Percentiles rank a stretch among this genome's conserved stretches.
Evolutionary conservation across 92 coral and sea anemone genomes (phyloP).

Genomic region (Paramuricea clavata): DNA sequence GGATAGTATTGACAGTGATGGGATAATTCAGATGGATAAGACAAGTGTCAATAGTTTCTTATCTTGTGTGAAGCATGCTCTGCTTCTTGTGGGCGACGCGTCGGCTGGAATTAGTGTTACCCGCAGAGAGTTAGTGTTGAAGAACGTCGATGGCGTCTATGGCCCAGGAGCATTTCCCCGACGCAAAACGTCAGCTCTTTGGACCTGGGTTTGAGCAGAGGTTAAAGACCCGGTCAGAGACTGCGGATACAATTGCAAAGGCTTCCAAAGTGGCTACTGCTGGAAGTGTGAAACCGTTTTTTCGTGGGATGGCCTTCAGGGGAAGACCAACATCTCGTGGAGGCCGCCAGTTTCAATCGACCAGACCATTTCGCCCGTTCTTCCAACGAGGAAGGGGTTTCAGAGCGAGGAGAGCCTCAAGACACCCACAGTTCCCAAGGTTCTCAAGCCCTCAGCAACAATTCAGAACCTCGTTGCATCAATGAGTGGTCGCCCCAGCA

Average conservation of each 20-base stretch:
- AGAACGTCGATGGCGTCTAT: slow-evolving; percentile 59
- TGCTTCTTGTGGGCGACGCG: slow-evolving; percentile 54
- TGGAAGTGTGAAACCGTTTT: slow-evolving; percentile 4
- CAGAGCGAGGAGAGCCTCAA: not conserved
- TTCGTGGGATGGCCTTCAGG: slow-evolving; percentile 26
- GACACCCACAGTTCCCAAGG: not conserved
- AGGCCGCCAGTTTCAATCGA: not conserved
- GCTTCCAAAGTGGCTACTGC: slow-evolving; percentile 49
- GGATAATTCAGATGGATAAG: slow-evolving; percentile 48
- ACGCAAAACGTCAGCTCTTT: slow-evolving; percentile 54
- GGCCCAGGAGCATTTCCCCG: slow-evolving; percentile 64
- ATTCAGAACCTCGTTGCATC: not conserved
- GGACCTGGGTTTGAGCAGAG: slow-evolving; percentile 54
- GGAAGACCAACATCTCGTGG: slow-evolving; percentile 14
- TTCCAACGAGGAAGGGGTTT: not conserved
- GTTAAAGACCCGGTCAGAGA: slow-evolving; percentile 53
- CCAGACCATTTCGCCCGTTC: not conserved
- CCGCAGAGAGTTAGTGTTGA: slow-evolving; percentile 65
- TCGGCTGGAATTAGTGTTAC: slow-evolving; percentile 42
- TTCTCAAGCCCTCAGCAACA: not conserved
- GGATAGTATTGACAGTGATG: slow-evolving; percentile 21
- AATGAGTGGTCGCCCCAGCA: not conserved
- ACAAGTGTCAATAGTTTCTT: slow-evolving; percentile 13
- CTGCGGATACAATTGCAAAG: slow-evolving; percentile 50
- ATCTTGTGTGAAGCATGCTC: slow-evolving; percentile 51